Evolutionary conservation across 30 jellyfish, hydroid and myxozoan genomes (phyloP).

Genomic region (Catostylus mosaicus): DNA sequence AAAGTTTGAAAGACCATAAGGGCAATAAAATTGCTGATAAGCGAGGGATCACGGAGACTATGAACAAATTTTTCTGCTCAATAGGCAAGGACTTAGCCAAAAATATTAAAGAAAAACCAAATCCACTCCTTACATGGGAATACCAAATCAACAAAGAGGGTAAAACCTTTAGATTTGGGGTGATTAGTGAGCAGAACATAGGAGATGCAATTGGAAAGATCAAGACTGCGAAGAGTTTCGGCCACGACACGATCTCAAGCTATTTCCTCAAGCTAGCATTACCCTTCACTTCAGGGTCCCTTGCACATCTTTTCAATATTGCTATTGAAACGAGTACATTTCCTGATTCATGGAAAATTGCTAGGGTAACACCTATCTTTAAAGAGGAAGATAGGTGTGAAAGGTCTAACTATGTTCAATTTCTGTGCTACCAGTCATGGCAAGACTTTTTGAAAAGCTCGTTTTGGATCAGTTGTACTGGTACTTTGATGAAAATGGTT

Average conservation of each 20-base stretch:
- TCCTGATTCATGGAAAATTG: too few species aligned
- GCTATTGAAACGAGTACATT: background rate
- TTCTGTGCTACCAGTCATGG: background rate
- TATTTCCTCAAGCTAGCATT: background rate
- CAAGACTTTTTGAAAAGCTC: too few species aligned
- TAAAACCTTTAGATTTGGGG: background rate
- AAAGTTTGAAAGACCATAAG: background rate
- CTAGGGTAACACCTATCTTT: background rate
- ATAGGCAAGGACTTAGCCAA: constrained; percentile 2
- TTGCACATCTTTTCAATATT: background rate
- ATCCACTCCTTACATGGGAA: constrained; percentile 1
- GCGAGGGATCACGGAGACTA: background rate
- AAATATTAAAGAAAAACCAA: background rate
- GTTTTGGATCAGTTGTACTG: background rate
- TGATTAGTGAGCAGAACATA: background rate
- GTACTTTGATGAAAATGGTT: background rate
- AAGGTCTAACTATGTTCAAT: background rate
- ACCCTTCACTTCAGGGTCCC: background rate
- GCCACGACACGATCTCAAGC: background rate
- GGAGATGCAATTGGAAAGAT: background rate
- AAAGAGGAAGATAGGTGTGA: background rate
- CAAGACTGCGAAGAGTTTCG: background rate
- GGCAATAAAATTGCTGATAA: background rate
- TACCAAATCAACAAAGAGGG: background rate
- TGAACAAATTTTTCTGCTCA: background rate